Base-by-base conservation (phyloP, 2,888 invertebrate genomes). In the Lamproptera curius region DNA sequence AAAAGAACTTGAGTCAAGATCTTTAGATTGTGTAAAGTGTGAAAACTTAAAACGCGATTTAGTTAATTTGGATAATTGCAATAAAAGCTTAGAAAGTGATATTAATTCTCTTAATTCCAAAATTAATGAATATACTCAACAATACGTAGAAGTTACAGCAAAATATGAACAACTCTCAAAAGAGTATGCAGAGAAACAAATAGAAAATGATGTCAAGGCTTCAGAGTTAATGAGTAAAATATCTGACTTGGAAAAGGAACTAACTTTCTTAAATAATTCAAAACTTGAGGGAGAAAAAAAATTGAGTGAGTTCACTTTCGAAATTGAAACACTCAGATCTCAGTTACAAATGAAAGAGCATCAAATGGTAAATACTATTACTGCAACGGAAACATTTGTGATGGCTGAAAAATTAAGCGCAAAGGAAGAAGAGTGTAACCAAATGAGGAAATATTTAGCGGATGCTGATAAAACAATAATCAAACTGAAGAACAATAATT, bases 391-490 rank as follows among this genome's bases (percentile, higher is more conserved):
- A 45, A 38, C 52, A 48, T 45, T 62, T 10, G 57, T 59, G 5
- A 51, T 76, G 49, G 54, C 57, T 40, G 69, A 79, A 59, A 69
- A 71, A 58, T 69, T 43, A 42, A 57, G 52, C 42, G 31, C 58
- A 1, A 54, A 82, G 47, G 76, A 83, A 55, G 65, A 80, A 50
- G 63, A 78, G 52, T 74, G 64, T 57, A 43, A 59, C 15, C 62
- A 72, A 43, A 55, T 82, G 16, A 73, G 73, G 50, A 49, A 57
- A 41, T 63, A 61, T 39, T 54, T 85, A 31, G 76, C 85, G 41
- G 80, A 86, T 36, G 67, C 85, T 1, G 78, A 81, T 60, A 65
- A 72, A 11, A 84, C 82, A 61, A 76, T 84, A 52, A 63, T 70
- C 42, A 67, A 74, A 3, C 56, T 79, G 31, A 65, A 77, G 59